Conservation (phyloP, 1,140 invertebrate genomes). For the Drosophila nikananu region DNA sequence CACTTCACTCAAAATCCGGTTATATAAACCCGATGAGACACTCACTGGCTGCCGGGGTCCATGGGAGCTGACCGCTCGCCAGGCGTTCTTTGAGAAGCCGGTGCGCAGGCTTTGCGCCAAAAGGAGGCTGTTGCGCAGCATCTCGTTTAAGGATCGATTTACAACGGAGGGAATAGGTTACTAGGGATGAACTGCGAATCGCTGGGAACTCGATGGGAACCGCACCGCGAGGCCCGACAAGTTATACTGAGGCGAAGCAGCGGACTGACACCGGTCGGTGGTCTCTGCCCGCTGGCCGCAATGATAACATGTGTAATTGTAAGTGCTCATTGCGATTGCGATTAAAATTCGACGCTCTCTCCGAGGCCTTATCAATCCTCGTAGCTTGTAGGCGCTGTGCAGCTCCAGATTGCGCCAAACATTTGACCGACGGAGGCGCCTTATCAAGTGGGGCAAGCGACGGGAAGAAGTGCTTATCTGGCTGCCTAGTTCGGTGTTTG, state of each 20-base stretch:
- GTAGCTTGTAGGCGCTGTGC: conserved; percentile 18
- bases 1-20: not conserved
- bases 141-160: conserved; percentile 28
- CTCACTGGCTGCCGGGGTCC: conserved; percentile 73
- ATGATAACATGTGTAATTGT: conserved; percentile 82
- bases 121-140: conserved; percentile 71
- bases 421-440: conserved; percentile 44
- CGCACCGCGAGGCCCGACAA: conserved; percentile 58
- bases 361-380: conserved; percentile 68
- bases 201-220: conserved; percentile 40
- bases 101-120: conserved; percentile 56
- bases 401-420: conserved; percentile 60
- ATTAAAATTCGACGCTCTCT: conserved; percentile 69
- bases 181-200: conserved; percentile 4
- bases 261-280: conserved; percentile 20
- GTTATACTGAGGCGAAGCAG: conserved; percentile 54
- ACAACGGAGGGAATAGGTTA: conserved; percentile 18
- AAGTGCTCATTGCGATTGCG: conserved; percentile 79
- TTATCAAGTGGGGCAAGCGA: conserved; percentile 67
- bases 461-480: conserved; percentile 58
- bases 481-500: conserved; percentile 44
- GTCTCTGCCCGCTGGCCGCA: conserved; percentile 5
- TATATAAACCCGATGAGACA: conserved; percentile 30
- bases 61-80: conserved; percentile 61
- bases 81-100: conserved; percentile 54